Base-by-base conservation (phyloP, 2,888 invertebrate genomes). In the Mayetiola destructor region DNA sequence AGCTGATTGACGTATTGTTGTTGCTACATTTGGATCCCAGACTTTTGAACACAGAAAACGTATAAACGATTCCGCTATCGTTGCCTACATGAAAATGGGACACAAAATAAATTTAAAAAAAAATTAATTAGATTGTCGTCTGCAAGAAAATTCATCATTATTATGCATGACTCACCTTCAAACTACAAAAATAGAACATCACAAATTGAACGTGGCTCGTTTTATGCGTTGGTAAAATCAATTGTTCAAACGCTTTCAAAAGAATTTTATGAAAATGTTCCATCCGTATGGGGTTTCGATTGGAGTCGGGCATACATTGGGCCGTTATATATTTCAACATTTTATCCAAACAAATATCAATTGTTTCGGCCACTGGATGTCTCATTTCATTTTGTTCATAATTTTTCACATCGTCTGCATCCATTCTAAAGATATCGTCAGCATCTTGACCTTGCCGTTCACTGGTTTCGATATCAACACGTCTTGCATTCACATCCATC, bases 141-240 rank as follows among this genome's bases (percentile, higher is more conserved):
- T 12, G 4, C 8, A 37, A 37, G 5, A 16, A 10, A 37, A n/a
- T 9, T 9, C 37, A 16, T 37, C n/a, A 4, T 37, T 12, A 3
- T 27, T 6, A 21, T 20, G 16, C 42, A 18, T 12, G 6, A 55
- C 60, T 61, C 56, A 68, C 68, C 69, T 82, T 82, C 61, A 85
- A 78, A 64, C 82, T 82, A 68, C 83, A 81, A 59, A 85, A 70
- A 65, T 84, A 80, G 69, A 89, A 88, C 69, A 88, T 73, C 8
- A 84, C 65, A 68, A 84, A 90, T 69, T 88, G 90, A 2, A 84
- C 78, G 67, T 88, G 87, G 66, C 82, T 80, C 35, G 85, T 85
- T 29, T 85, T 87, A 70, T 90, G 83, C 1, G 91, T 91, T 1
- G 87, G 86, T 59, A 95, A 71, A 61, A 95, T 79, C 36, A 87